Base-by-base conservation (phyloP, 2,113 vertebrate species). In the Sapajus apella region DNA sequence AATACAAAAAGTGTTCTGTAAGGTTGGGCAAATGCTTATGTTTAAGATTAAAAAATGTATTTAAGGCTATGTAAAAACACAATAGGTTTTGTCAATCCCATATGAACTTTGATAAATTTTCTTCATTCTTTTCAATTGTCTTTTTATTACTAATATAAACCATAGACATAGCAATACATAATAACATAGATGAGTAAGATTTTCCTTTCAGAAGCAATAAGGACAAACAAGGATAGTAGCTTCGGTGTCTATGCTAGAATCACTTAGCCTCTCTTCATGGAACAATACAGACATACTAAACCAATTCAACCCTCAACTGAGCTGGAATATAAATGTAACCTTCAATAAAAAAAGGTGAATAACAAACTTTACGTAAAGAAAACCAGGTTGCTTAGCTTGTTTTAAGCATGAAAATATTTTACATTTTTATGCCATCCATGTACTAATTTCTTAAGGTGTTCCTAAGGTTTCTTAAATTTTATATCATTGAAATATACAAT, bases 131-230 rank as follows among this genome's bases (percentile, higher is more conserved):
- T 94, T 77, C 58, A 95, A 88, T 94, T 96, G 61, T 32, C 12
- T 93, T 96, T 96, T 95, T 18, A 96, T n/a, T 90, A 97, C 85
- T 76, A 96, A 73, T 66, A 98, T 97, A 96, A 98, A 94, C 66
- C 27, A 94, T 30, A 95, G 66, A 79, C 37, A 93, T 87, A 75
- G 13, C 84, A 97, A 73, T 75, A 98, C 47, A 96, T 27, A 91
- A 87, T 90, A 97, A 58, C 55, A 97, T 97, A 95, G 90, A 97
- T 73, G 64, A 94, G 95, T 93, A 98, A 98, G 68, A 90, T 91
- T 95, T 98, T 95, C 85, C 95, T 93, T 98, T 96, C 94, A 93
- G 89, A 98, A 87, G 58, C 58, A 97, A 89, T 90, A 97, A 96
- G 27, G 61, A 64, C 12, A 97, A 98, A 97, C 23, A 95, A 97